phyloP scores from a whole-genome alignment of 53 echinoderm and acorn worm species.

The Crossaster papposus region DNA sequence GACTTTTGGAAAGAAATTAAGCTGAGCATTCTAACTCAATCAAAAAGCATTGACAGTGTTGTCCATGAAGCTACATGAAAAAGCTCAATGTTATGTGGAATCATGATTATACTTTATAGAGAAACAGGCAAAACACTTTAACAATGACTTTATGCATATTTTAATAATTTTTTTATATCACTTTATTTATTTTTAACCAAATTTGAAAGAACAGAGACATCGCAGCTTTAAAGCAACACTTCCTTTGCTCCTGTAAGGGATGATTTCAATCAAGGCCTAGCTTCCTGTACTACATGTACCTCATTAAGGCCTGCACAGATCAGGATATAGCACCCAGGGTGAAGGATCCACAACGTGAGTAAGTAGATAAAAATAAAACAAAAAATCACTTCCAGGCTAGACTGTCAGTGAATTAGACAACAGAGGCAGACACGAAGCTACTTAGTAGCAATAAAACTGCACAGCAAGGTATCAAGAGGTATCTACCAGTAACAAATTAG shows the following conservation, averaged over 20 bases:
- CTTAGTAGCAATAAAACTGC: background rate
- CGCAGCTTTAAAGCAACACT: slow-evolving; percentile 24
- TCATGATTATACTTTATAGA: too few relatives aligned
- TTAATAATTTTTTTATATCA: too few relatives aligned
- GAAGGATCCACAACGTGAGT: slow-evolving; percentile 44
- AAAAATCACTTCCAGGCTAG: slow-evolving; percentile 19
- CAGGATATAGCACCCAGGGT: slow-evolving; percentile 15
- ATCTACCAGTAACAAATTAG: too few relatives aligned
- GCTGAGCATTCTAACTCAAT: too few relatives aligned
- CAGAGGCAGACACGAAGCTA: background rate
- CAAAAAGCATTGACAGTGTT: too few relatives aligned
- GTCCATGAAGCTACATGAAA: too few relatives aligned
- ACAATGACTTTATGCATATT: too few relatives aligned
- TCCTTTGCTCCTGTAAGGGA: slow-evolving; percentile 14
- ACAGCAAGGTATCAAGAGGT: background rate
- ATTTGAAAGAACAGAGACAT: background rate
- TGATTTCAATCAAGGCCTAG: slow-evolving; percentile 12
- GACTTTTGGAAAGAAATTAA: too few relatives aligned
- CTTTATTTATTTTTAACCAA: background rate
- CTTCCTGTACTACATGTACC: slow-evolving; percentile 26
- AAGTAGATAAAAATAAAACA: slow-evolving; percentile 12
- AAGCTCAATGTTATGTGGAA: too few relatives aligned
- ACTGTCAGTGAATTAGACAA: background rate
- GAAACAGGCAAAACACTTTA: too few relatives aligned
- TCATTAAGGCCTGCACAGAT: slow-evolving; percentile 7